These are phyloP conservation scores for Perdita meconis DNA, from an alignment of 2,888 invertebrate species.

Conservation along the genomic window DNA sequence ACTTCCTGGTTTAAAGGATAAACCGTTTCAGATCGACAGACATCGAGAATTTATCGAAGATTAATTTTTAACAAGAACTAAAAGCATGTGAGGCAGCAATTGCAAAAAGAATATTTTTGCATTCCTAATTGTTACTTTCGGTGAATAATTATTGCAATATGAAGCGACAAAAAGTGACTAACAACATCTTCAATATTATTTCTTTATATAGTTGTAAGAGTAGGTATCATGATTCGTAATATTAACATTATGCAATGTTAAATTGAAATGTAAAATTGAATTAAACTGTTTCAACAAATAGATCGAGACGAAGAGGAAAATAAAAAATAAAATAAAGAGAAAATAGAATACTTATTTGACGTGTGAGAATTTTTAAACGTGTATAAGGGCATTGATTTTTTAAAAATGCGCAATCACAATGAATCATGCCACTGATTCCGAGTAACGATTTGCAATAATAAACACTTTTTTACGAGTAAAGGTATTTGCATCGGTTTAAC, in stretches of 20 bases:
- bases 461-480: constrained; percentile 8
- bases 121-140: background rate
- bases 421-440: background rate
- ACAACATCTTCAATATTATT: too few species aligned
- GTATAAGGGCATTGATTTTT: background rate
- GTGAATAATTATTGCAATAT: background rate
- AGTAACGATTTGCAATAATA: background rate
- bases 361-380: background rate
- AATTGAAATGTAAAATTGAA: too few species aligned
- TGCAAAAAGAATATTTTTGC: background rate
- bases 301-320: too few species aligned
- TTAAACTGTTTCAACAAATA: too few species aligned
- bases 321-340: background rate
- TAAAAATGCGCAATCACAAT: background rate
- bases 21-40: background rate
- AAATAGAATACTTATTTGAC: background rate
- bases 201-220: too few species aligned
- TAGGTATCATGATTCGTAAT: too few species aligned
- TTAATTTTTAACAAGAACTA: constrained; percentile 1
- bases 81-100: too few species aligned
- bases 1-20: background rate
- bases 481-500: constrained; percentile 5
- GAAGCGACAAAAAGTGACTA: background rate
- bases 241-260: too few species aligned
- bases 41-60: background rate